Base-by-base conservation (phyloP, 1,140 invertebrate genomes). In the Lepeophtheirus salmonis region DNA sequence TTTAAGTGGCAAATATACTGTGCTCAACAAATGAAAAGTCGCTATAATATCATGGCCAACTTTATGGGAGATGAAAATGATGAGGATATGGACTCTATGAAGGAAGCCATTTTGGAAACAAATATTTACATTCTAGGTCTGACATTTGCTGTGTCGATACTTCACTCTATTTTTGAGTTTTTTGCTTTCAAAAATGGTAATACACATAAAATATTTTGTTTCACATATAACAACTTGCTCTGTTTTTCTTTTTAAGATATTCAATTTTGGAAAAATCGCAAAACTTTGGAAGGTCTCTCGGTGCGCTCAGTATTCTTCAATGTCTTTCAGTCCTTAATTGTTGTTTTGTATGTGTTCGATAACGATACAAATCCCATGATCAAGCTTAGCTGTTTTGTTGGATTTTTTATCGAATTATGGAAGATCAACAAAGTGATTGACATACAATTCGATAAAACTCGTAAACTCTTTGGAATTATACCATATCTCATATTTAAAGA, bases 221-320 rank as follows among this genome's bases (percentile, higher is more conserved):
- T 48, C 41, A 12, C 41, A 48, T 48, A 48, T 12, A 12, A 48
- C 12, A 12, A 12, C 41, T 48, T n/a, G 41, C n/a, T n/a, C 12
- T 50, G 63, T 62, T 56, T 57, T 67, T 67, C 66, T 63, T 65
- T 74, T 75, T 48, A 70, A 84, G 85, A 99, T 74, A 98, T 99
- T 68, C 95, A 99, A 74, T 99, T 99, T 70, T 99, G 96, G 96
- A 91, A 92, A 63, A 94, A 95, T 67, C 78, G 94, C 30, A 89
- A 97, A 70, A 92, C 89, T 3, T 74, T 98, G 23, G 95, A 98
- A 76, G 95, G 95, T 50, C 74, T 99, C 4, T 97, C 92, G 0
- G 94, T 98, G 10, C 79, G 94, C 63, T 95, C 91, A 0, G 91
- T 99, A n/a, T 95, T 98, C 71, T 98, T 98, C 72, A 94, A 92